Conservation (phyloP, 1,140 invertebrate species). For the Cotesia vestalis region DNA sequence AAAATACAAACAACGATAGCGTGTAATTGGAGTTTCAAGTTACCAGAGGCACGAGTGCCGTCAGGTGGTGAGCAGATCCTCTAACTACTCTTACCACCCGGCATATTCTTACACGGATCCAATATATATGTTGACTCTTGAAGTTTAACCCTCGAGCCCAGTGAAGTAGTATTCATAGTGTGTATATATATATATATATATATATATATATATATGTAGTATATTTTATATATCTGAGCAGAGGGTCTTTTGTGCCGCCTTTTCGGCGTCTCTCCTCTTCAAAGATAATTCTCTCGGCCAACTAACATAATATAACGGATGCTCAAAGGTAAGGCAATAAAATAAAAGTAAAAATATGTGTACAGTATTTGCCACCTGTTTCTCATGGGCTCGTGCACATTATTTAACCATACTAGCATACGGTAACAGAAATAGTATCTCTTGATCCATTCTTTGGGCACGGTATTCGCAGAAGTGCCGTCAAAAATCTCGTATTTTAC, state of each 20-base stretch:
- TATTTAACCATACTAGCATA: not conserved
- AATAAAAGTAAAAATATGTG: not conserved
- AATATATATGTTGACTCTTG: not conserved
- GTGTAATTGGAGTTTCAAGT: conserved; percentile 46
- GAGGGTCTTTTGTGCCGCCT: not conserved
- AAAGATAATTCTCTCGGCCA: conserved; percentile 3
- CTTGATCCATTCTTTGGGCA: conserved; percentile 7
- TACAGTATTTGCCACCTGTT: conserved; percentile 34
- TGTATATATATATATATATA: not conserved
- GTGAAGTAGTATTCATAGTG: not conserved
- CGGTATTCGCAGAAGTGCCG: conserved; percentile 1
- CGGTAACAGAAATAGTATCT: not conserved
- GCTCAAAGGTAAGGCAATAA: too few relatives aligned
- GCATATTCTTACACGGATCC: conserved; percentile 10
- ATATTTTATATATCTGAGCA: too few relatives aligned
- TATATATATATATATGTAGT: too few relatives aligned
- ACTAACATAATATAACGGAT: conserved; percentile 5
- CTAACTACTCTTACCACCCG: conserved; percentile 19
- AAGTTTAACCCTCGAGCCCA: conserved; percentile 23
- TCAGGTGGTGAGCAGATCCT: conserved; percentile 55
- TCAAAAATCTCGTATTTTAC: conserved; percentile 30
- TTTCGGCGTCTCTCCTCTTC: conserved; percentile 28
- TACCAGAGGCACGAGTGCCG: conserved; percentile 48
- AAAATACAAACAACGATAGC: conserved; percentile 52
- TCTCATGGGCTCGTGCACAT: conserved; percentile 29